These are phyloP conservation scores for Pelusios castaneus DNA, from an alignment of 2,113 vertebrate genomes.

Conservation along the genomic window DNA sequence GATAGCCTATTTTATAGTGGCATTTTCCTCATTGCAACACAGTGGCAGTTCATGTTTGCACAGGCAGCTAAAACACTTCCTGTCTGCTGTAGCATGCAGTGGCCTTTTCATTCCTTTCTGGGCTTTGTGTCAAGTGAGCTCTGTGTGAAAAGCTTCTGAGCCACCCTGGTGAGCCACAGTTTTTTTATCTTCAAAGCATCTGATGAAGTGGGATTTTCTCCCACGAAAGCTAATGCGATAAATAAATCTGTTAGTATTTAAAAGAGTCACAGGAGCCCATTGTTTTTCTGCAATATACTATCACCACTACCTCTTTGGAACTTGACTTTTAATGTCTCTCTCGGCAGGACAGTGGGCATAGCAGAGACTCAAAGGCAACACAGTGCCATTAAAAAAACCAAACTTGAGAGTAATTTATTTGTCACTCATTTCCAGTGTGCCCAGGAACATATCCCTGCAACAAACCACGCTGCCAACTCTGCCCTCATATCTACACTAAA, in stretches of 20 bases:
- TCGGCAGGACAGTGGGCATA: background rate
- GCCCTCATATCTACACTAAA: no score
- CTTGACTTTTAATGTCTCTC: background rate
- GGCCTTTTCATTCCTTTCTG: background rate
- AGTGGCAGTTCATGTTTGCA: background rate
- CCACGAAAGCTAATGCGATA: no score
- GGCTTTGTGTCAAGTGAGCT: background rate
- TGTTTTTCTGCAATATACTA: no score
- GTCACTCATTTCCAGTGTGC: background rate
- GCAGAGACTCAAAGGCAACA: background rate
- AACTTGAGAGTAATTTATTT: background rate
- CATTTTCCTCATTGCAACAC: background rate
- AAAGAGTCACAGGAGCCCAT: no score
- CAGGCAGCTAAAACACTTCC: background rate
- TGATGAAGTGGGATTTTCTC: no score
- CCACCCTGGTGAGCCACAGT: background rate
- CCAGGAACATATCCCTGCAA: background rate
- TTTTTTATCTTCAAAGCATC: background rate
- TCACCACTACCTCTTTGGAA: no score
- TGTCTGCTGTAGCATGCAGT: background rate
- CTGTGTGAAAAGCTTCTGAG: background rate
- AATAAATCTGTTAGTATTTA: no score
- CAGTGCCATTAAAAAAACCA: background rate
- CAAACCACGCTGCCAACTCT: no score
- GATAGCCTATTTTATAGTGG: background rate